Percentiles rank a stretch among this genome's conserved stretches.
Evolutionary conservation across 2,113 vertebrate genomes (phyloP).

Genomic region (Eurystomus gularis): DNA sequence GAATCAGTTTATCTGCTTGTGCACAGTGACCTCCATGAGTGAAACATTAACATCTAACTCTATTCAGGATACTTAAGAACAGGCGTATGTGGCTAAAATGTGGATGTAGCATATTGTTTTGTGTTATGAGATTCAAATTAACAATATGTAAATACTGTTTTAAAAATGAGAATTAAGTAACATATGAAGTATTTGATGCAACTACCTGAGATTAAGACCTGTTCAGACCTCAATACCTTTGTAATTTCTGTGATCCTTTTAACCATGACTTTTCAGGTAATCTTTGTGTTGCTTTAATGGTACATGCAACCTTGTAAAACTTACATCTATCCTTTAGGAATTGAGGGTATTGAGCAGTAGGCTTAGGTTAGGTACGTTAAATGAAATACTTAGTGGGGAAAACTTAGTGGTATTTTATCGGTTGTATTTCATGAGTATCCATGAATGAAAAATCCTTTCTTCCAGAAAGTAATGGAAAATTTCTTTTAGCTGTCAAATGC

Average conservation of each 20-base stretch:
- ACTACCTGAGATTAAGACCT: background rate
- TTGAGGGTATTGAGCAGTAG: background rate
- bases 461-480: background rate
- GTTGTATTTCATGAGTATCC: background rate
- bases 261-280: background rate
- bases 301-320: background rate
- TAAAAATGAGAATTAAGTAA: background rate
- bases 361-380: background rate
- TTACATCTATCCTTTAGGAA: background rate
- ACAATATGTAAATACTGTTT: background rate
- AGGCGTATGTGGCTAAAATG: background rate
- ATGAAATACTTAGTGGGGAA: background rate
- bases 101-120: background rate
- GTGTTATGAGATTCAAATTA: background rate
- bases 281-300: background rate
- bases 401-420: background rate
- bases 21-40: background rate
- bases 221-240: background rate
- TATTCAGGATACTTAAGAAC: background rate
- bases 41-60: background rate
- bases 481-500: background rate
- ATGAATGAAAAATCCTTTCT: background rate
- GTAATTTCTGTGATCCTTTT: background rate
- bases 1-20: background rate
- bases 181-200: background rate